Base-by-base conservation (phyloP, 2,797 vertebrate species). In the Enteromius mattozi region DNA sequence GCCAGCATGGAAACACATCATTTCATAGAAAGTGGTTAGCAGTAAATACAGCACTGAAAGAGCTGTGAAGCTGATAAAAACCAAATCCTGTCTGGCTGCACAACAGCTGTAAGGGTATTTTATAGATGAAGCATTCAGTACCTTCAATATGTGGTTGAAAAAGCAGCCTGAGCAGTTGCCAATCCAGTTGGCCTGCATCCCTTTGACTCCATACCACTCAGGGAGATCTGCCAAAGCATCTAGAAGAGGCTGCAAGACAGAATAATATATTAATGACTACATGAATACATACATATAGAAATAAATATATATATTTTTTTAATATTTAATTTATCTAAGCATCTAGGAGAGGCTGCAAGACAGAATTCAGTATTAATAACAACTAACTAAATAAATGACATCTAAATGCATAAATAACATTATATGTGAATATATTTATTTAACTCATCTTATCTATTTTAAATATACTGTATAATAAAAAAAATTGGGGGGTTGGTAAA, bases 141-240 rank as follows among this genome's bases (percentile, higher is more conserved):
- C 98, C 97, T 97, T 97, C 37, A 99, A 91, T 59, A 90, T 89
- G 92, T 97, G 97, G 92, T 98, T 96, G 47, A 99, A 95, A 81
- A 91, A 97, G 93, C 98, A 99, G 72, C 98, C 98, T 14, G 88
- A 85, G 24, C 98, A 99, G 69, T 99, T 94, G 68, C 98, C 98
- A 56, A 99, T 97, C 98, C 98, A 99, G 93, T 99, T 97, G 37
- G 97, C 97, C 92, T 99, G 98, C 98, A 99, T 99, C 92, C 94
- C 95, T 93, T 98, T 99, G 87, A 99, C 96, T 37, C 98, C 98
- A 0, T 99, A 99, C 98, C 98, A 99, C 87, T 98, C 96, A 0
- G 98, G 98, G 79, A 99, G 96, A 85, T 97, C 95, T 0, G 92
- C 93, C 89, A 99, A 89, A 1, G 96, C 94, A 0, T 99, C 97